Evolutionary conservation across 1,140 invertebrate genomes (phyloP).

Genomic region (Anagrus nilaparvatae): DNA sequence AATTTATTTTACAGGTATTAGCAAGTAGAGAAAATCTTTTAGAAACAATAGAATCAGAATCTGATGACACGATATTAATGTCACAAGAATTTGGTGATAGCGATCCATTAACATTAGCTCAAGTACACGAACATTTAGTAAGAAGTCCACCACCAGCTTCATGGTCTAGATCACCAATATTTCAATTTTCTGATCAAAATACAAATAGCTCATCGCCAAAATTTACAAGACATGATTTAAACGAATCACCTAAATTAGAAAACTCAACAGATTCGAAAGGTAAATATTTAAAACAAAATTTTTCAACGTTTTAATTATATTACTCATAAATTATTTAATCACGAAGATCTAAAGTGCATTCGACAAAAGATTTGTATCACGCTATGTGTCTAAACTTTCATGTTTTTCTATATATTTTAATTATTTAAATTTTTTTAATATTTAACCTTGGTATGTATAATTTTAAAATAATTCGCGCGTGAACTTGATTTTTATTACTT

Average conservation of each 20-base stretch:
- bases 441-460: too few species aligned
- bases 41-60: conserved; percentile 62
- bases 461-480: too few species aligned
- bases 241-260: conserved; percentile 26
- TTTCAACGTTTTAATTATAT: too few species aligned
- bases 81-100: conserved; percentile 61
- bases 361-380: too few species aligned
- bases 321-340: too few species aligned
- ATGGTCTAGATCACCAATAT: conserved; percentile 46
- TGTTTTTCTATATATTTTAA: too few species aligned
- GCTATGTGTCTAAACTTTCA: too few species aligned
- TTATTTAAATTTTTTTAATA: too few species aligned
- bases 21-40: conserved; percentile 66
- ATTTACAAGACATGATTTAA: conserved; percentile 27
- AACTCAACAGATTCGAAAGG: conserved; percentile 34
- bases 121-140: conserved; percentile 74
- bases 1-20: conserved; percentile 51
- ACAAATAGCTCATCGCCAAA: conserved; percentile 29
- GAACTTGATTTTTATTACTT: too few species aligned
- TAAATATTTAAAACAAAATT: conserved; percentile 16
- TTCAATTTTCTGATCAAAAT: conserved; percentile 36
- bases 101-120: conserved; percentile 62
- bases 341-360: too few species aligned
- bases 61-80: conserved; percentile 66
- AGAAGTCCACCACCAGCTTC: conserved; percentile 67